A percentile compares a stretch with the other conserved stretches of the same genome.
These are phyloP conservation scores for Gambusia affinis DNA, from an alignment of 2,113 vertebrate genomes.

Conservation along the genomic window DNA sequence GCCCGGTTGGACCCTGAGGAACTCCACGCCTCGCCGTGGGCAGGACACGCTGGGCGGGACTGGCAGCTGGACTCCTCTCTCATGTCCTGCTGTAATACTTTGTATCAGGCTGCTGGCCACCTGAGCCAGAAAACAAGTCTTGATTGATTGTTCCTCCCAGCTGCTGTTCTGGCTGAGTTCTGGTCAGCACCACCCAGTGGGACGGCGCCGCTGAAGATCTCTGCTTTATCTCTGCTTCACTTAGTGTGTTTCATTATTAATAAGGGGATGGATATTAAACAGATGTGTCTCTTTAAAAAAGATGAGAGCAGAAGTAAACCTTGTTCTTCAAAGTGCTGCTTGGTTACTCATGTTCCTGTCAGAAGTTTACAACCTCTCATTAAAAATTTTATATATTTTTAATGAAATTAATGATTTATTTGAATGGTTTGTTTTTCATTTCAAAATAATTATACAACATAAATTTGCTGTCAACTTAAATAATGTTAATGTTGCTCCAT, in stretches of 20 bases:
- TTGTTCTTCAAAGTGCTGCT: background rate
- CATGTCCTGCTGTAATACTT: slow-evolving; percentile 27
- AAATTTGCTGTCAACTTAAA: background rate
- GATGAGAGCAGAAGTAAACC: background rate
- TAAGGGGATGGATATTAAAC: slow-evolving; percentile 3
- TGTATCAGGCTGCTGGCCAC: slow-evolving; percentile 13
- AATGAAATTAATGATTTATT: background rate
- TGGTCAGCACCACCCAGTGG: background rate
- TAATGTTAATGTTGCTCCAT: background rate
- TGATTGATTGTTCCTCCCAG: slow-evolving; percentile 26
- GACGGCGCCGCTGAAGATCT: no score
- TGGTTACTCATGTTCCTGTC: background rate
- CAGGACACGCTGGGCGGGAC: slow-evolving; percentile 17
- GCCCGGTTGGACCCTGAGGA: slow-evolving; percentile 23
- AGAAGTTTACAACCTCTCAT: background rate
- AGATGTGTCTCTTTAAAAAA: background rate
- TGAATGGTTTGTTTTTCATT: background rate
- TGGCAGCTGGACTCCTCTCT: slow-evolving; percentile 20
- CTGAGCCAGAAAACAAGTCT: slow-evolving; percentile 10
- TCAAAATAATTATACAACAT: background rate
- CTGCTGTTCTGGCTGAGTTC: background rate
- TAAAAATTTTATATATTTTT: background rate
- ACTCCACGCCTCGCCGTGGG: slow-evolving; percentile 27
- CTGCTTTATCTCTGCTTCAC: slow-evolving; percentile 6
- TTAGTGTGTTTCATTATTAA: slow-evolving; percentile 20